These are phyloP conservation scores for Hucho hucho DNA, from an alignment of 2,113 vertebrate species.

Conservation along the genomic window DNA sequence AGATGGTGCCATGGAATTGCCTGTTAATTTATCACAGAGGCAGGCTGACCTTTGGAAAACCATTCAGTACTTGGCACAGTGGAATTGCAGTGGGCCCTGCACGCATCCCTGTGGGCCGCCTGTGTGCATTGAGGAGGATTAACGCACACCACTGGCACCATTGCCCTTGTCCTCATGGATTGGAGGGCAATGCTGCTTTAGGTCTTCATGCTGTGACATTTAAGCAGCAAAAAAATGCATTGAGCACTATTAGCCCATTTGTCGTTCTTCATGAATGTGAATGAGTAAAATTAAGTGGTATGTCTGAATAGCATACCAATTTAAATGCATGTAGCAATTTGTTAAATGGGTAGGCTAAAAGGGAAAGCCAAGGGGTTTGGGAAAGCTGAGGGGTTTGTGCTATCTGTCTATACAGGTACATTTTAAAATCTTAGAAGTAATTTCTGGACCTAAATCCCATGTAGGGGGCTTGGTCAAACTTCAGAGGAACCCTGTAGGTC, in stretches of 20 bases:
- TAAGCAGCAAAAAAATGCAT: slow-evolving; percentile 12
- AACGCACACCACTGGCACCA: slow-evolving; percentile 29
- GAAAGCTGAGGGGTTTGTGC: too few relatives aligned
- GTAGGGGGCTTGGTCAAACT: background rate
- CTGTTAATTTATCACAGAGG: slow-evolving; percentile 19
- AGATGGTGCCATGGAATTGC: slow-evolving; percentile 13
- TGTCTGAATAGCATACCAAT: background rate
- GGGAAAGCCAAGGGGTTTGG: background rate
- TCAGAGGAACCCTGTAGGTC: background rate
- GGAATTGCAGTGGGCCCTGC: slow-evolving; percentile 39
- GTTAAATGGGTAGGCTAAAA: background rate
- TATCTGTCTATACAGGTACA: background rate
- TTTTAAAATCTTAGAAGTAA: background rate
- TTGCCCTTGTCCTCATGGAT: slow-evolving; percentile 48
- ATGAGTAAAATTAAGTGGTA: background rate
- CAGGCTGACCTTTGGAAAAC: slow-evolving; percentile 52
- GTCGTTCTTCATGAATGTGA: background rate
- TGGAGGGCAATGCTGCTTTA: slow-evolving; percentile 26
- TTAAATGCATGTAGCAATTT: background rate
- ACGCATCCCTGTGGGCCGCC: slow-evolving; percentile 37
- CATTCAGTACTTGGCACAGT: slow-evolving; percentile 33
- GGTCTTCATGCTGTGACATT: slow-evolving; percentile 37
- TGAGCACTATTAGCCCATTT: slow-evolving; percentile 4
- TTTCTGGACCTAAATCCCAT: background rate
- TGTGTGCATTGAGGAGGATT: slow-evolving; percentile 48